Percentiles rank a stretch among this genome's conserved stretches.
phyloP scores from a whole-genome alignment of 2,113 vertebrate genomes.

The Phaethon lepturus region DNA sequence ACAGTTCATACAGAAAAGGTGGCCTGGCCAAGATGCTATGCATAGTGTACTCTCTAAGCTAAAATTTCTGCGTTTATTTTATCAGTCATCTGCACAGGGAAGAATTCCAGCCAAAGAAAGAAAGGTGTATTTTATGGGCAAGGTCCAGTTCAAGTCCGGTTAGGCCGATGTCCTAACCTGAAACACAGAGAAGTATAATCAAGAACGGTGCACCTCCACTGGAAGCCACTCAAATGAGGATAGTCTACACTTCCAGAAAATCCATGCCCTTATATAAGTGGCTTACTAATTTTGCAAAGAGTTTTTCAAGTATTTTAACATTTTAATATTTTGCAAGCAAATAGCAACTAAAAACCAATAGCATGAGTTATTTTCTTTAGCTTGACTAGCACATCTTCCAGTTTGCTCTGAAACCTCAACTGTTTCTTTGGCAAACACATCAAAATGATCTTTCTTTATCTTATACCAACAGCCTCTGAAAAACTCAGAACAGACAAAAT shows the following conservation, averaged over 20 bases:
- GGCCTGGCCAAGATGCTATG: neutral
- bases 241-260: neutral
- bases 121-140: neutral
- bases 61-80: neutral
- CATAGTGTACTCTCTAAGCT: neutral
- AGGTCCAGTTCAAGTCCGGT: neutral
- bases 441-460: neutral
- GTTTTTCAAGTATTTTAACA: neutral
- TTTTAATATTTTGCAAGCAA: neutral
- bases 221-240: neutral
- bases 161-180: neutral
- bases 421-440: neutral
- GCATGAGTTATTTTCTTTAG: neutral
- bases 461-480: neutral
- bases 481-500: neutral
- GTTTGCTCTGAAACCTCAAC: neutral
- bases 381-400: neutral
- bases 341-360: neutral
- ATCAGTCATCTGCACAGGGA: neutral
- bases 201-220: rapidly evolving
- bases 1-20: neutral
- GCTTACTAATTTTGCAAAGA: neutral
- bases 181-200: neutral
- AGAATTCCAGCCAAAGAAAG: neutral
- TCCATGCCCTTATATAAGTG: neutral